Conservation (phyloP, 2,888 invertebrate species). For the Trichopria drosophilae region DNA sequence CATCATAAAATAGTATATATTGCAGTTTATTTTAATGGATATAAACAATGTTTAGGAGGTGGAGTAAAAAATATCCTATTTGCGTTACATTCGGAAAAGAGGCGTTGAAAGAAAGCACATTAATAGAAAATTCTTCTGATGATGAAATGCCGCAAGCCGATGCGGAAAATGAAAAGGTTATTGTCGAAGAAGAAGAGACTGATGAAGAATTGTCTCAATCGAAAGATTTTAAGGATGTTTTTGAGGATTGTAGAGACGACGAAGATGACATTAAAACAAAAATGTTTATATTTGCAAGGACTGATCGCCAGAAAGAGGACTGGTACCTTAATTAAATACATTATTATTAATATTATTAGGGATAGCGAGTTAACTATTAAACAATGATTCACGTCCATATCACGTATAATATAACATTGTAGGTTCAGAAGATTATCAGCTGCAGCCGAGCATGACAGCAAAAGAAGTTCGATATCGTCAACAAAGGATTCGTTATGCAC, state of each 20-base stretch:
- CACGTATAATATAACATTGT: slow-evolving; percentile 19
- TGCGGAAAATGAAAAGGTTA: slow-evolving; percentile 54
- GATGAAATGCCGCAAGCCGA: slow-evolving; percentile 45
- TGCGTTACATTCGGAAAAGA: slow-evolving; percentile 67
- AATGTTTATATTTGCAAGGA: slow-evolving; percentile 73
- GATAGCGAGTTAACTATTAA: not conserved
- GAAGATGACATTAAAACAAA: slow-evolving; percentile 45
- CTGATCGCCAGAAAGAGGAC: slow-evolving; percentile 88
- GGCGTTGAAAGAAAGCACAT: slow-evolving; percentile 45
- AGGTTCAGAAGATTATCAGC: slow-evolving; percentile 63
- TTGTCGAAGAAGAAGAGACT: slow-evolving; percentile 59
- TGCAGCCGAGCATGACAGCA: slow-evolving; percentile 55
- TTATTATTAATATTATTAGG: not conserved
- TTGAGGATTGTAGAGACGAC: slow-evolving; percentile 47
- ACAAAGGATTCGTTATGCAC: slow-evolving; percentile 42
- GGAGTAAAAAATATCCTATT: slow-evolving; percentile 94
- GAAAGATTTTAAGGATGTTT: slow-evolving; percentile 45
- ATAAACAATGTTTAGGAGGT: slow-evolving; percentile 70
- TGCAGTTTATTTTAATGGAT: too few species aligned
- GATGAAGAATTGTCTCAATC: slow-evolving; percentile 53
- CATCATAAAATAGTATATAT: too few species aligned
- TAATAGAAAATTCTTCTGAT: slow-evolving; percentile 53
- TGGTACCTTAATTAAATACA: slow-evolving; percentile 65
- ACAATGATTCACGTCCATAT: slow-evolving; percentile 4
- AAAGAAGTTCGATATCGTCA: slow-evolving; percentile 43